phyloP scores from a whole-genome alignment of 1,140 invertebrate species.

The Trichonephila inaurata region DNA sequence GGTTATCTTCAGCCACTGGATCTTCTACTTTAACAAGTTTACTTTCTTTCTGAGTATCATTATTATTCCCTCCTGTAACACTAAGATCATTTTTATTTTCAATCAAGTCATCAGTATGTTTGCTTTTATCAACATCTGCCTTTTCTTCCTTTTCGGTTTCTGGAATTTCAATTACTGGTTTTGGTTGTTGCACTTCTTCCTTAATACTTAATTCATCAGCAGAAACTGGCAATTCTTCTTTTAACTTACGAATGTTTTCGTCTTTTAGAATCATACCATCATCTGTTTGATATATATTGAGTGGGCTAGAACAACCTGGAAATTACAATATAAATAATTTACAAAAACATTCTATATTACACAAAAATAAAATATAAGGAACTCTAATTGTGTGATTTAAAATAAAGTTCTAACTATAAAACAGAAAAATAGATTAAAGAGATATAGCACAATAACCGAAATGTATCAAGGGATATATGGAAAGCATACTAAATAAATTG shows the following conservation, averaged over 20 bases:
- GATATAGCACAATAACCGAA: too few species aligned
- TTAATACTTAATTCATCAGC: slow-evolving; percentile 67
- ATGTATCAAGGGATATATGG: too few species aligned
- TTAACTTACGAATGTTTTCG: slow-evolving; percentile 53
- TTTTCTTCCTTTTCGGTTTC: slow-evolving; percentile 81
- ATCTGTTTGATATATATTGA: slow-evolving; percentile 71
- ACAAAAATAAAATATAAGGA: background rate
- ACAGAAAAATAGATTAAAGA: too few species aligned
- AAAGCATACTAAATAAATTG: too few species aligned
- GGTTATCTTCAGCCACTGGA: slow-evolving; percentile 17
- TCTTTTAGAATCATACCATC: slow-evolving; percentile 56
- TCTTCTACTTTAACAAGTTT: background rate
- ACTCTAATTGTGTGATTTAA: background rate
- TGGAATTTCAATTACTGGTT: slow-evolving; percentile 75
- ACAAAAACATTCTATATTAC: background rate
- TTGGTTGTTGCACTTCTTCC: slow-evolving; percentile 77
- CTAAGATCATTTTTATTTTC: slow-evolving; percentile 1
- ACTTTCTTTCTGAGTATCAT: background rate
- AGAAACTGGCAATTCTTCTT: slow-evolving; percentile 58
- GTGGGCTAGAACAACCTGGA: slow-evolving; percentile 72
- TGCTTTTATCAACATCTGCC: background rate
- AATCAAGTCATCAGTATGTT: background rate
- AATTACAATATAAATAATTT: background rate
- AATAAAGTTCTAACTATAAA: background rate
- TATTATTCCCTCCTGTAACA: background rate